Percentiles rank a stretch among this genome's conserved stretches.
Conservation (phyloP, 1,140 invertebrate species). For the Hydropsyche tenuis region DNA sequence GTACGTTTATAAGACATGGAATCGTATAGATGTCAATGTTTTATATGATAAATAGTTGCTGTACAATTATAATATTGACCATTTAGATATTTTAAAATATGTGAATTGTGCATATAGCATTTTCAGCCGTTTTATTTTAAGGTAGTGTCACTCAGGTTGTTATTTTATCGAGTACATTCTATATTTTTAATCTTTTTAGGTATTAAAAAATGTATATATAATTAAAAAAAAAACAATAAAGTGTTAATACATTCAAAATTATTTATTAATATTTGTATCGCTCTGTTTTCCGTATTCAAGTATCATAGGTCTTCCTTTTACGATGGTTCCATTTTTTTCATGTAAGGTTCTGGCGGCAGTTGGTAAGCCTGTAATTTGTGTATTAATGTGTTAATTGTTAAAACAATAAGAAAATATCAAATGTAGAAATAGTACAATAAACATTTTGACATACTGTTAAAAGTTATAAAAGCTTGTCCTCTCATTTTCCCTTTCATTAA, state of each 20-base stretch:
- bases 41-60: no score
- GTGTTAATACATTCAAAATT: neutral
- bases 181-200: neutral
- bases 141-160: no score
- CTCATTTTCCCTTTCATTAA: conserved; percentile 64
- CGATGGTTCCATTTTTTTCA: conserved; percentile 53
- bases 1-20: no score
- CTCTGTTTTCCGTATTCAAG: conserved; percentile 52
- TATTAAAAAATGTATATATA: neutral
- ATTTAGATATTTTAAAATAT: no score
- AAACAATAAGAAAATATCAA: no score
- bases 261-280: neutral
- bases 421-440: no score
- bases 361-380: conserved; percentile 45
- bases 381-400: neutral
- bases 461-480: conserved; percentile 66
- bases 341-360: conserved; percentile 52
- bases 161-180: no score
- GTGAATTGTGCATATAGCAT: no score
- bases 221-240: neutral
- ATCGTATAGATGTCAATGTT: no score
- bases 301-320: conserved; percentile 55
- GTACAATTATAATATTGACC: no score
- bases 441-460: conserved; percentile 56
- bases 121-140: no score